These are phyloP conservation scores for Tethya wilhelma DNA, from an alignment of 37 sponge, comb jelly and placozoan species.

Conservation along the genomic window DNA sequence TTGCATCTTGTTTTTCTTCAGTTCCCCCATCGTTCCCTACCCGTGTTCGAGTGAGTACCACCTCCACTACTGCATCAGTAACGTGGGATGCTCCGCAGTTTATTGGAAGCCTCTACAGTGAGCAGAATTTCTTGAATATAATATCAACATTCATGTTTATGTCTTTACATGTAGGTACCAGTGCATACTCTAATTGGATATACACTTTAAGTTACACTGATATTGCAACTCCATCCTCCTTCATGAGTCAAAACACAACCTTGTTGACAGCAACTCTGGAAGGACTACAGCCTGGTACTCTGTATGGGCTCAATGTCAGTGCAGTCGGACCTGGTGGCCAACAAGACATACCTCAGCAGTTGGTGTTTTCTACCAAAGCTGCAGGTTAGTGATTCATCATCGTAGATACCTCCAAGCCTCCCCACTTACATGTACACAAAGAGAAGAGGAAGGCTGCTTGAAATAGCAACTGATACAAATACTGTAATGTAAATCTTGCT, in stretches of 20 bases:
- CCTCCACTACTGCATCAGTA: neutral
- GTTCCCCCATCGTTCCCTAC: slow-evolving; percentile 28
- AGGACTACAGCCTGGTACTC: slow-evolving; percentile 10
- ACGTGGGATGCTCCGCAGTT: slow-evolving; percentile 17
- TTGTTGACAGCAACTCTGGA: neutral
- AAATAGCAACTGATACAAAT: too few relatives aligned
- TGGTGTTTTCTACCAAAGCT: slow-evolving; percentile 20
- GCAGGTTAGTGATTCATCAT: slow-evolving; percentile 15
- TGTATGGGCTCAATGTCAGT: slow-evolving; percentile 19
- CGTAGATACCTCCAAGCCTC: too few relatives aligned
- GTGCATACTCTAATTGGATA: slow-evolving; percentile 30
- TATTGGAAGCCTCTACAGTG: slow-evolving; percentile 1
- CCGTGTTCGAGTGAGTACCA: neutral
- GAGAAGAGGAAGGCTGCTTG: too few relatives aligned
- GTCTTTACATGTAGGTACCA: slow-evolving; percentile 5
- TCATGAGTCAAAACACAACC: neutral
- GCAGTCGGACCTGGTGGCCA: slow-evolving; percentile 38
- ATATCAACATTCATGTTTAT: neutral
- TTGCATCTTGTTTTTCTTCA: neutral
- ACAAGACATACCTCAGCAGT: too few relatives aligned
- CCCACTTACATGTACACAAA: too few relatives aligned
- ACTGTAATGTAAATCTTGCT: neutral
- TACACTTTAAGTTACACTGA: slow-evolving; percentile 20
- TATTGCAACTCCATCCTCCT: neutral
- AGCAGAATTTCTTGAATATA: neutral